Conservation (phyloP, 2,888 invertebrate genomes). For the Junonia oenone region DNA sequence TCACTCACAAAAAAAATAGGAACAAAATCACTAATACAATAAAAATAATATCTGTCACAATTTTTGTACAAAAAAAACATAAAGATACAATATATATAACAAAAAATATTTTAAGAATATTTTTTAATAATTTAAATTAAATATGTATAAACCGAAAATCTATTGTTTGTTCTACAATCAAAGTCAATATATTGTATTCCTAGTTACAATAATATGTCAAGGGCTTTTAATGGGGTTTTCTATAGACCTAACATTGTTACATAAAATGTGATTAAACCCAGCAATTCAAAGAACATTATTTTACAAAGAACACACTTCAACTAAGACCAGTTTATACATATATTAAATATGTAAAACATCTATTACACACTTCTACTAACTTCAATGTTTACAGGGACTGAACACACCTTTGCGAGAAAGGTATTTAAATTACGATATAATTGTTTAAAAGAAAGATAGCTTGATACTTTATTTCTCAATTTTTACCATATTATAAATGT, state of each 20-base stretch:
- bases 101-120: background rate
- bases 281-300: no score
- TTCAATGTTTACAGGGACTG: background rate
- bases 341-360: background rate
- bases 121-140: background rate
- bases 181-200: no score
- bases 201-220: no score
- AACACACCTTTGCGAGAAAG: background rate
- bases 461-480: no score
- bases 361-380: background rate
- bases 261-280: no score
- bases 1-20: slow-evolving; percentile 19
- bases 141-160: no score
- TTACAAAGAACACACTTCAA: background rate
- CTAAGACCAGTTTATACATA: background rate
- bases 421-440: no score
- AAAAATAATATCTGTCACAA: slow-evolving; percentile 2
- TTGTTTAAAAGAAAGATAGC: no score
- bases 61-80: background rate
- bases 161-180: no score
- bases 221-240: no score
- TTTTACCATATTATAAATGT: no score
- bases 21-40: slow-evolving; percentile 3
- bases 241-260: no score
- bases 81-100: background rate